These are phyloP conservation scores for Hirundichthys speculiger DNA, from an alignment of 2,113 vertebrate genomes.

Conservation along the genomic window DNA sequence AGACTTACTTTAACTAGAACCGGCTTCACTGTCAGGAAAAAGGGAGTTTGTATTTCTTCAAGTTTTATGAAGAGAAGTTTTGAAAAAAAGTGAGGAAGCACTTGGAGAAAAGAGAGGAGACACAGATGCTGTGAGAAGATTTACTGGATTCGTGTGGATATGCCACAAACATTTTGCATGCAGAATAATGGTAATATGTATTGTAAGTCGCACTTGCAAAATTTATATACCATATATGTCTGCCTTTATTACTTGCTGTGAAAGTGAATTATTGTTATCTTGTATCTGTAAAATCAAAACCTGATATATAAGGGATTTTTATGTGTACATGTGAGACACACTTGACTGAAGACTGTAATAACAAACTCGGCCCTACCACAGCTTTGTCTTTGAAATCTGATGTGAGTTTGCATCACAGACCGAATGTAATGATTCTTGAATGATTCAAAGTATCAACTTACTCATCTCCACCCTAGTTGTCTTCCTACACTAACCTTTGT, in stretches of 20 bases:
- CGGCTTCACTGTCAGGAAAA: conserved; percentile 1
- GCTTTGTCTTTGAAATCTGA: conserved; percentile 16
- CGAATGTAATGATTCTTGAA: conserved; percentile 5
- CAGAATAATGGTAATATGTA: neutral
- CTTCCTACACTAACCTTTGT: conserved; percentile 47
- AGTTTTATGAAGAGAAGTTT: neutral
- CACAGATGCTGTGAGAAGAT: neutral
- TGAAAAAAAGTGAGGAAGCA: neutral
- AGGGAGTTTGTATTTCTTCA: conserved; percentile 2
- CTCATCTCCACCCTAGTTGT: conserved; percentile 57
- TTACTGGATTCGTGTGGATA: conserved; percentile 4
- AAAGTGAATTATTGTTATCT: neutral
- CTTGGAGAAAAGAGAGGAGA: neutral
- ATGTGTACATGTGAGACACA: neutral
- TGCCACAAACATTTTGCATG: neutral
- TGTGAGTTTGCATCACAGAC: conserved; percentile 22
- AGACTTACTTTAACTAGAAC: conserved; percentile 17
- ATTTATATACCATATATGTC: neutral
- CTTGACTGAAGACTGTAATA: neutral
- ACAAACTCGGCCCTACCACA: neutral
- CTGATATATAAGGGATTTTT: neutral
- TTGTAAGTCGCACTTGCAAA: conserved; percentile 5
- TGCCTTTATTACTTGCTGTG: neutral
- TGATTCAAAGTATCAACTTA: conserved; percentile 28
- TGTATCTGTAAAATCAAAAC: neutral